A percentile compares a stretch with the other conserved stretches of the same genome.
phyloP scores from a whole-genome alignment of 2,888 invertebrate species.

The Cheiracanthium punctorium region DNA sequence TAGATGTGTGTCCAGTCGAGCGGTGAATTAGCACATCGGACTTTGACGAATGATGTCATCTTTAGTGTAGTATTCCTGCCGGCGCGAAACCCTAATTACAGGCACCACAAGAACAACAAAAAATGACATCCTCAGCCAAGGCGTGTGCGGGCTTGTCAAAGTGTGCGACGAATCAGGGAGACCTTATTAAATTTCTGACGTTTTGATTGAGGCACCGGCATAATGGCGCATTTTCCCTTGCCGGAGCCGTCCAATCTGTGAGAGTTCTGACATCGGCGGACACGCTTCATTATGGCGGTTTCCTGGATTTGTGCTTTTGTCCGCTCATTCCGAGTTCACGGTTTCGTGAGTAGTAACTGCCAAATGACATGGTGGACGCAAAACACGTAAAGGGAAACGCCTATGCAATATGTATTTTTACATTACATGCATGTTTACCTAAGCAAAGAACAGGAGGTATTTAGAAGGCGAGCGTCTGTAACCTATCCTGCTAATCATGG shows the following conservation, averaged over 20 bases:
- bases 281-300: slow-evolving; percentile 48
- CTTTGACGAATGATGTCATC: slow-evolving; percentile 39
- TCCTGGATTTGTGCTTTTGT: slow-evolving; percentile 35
- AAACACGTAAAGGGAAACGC: neutral
- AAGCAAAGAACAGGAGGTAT: no score
- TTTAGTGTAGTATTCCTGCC: neutral
- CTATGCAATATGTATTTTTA: neutral
- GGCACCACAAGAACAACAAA: slow-evolving; percentile 16
- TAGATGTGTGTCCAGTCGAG: slow-evolving; percentile 1
- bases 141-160: slow-evolving; percentile 58
- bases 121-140: slow-evolving; percentile 38
- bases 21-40: slow-evolving; percentile 6
- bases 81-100: slow-evolving; percentile 39
- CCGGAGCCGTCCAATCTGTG: slow-evolving; percentile 42
- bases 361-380: neutral
- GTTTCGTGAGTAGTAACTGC: neutral
- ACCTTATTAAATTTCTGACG: slow-evolving; percentile 67
- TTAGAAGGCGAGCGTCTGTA: no score
- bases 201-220: slow-evolving; percentile 53
- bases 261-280: slow-evolving; percentile 47
- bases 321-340: slow-evolving; percentile 3
- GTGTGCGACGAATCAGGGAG: slow-evolving; percentile 41
- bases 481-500: no score
- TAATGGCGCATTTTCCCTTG: slow-evolving; percentile 50
- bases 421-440: no score